Base-by-base conservation (phyloP, 2,113 vertebrate species). In the Microcebus jonahi region DNA sequence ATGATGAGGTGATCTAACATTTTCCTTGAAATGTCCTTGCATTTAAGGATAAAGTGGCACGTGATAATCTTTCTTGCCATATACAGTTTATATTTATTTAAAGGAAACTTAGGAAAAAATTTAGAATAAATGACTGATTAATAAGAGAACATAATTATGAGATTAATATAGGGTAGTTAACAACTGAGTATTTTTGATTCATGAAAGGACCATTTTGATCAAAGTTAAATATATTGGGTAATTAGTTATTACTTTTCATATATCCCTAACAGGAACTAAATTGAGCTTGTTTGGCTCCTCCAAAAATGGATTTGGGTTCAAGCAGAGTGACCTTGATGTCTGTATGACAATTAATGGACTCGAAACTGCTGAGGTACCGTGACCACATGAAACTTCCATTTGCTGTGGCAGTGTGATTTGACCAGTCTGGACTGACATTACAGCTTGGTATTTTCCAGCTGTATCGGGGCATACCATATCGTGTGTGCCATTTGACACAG, bases 251-350 rank as follows among this genome's bases (percentile, higher is more conserved):
- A 91, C 57, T 97, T 97, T 95, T 94, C 68, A 67, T 97, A 39
- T 61, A 5, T 98, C 23, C 87, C 80, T 98, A 98, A 94, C 96
- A 99, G 99, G 99, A 97, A 99, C 99, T 76, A 99, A 98, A 90
- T 98, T 99, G 89, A 99, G 98, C 94, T 98, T 99, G 53, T 99
- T 99, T 99, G 99, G 99, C 71, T 99, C 99, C 11, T 89, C 99
- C 90, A 99, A 99, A 99, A 99, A 99, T 98, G 99, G 99, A 71
- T 99, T 99, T 99, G 99, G 99, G 59, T 99, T 99, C 98, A 99
- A 99, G 97, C 99, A 99, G 98, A 99, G 99, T 98, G 99, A 99
- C 98, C 98, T 99, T 18, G 99, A 99, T 97, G 99, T 99, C 95
- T 99, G 99, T 97, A 99, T 99, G 99, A 99, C 99, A 36, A 96